phyloP scores from a whole-genome alignment of 2,888 invertebrate genomes.

The Dryadula phaetusa region DNA sequence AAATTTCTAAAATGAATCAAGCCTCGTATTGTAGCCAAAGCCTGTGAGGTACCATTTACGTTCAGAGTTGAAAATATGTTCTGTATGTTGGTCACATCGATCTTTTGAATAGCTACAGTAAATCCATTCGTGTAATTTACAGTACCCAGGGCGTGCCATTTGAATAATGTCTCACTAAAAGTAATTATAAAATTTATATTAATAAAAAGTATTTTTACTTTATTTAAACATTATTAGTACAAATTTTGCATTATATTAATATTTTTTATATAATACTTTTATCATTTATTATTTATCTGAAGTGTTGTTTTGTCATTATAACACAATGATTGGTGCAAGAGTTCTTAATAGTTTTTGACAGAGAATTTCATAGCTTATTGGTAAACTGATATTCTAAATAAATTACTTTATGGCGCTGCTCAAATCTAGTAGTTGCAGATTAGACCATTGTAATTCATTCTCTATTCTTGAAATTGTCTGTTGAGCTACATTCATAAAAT shows the following conservation, averaged over 20 bases:
- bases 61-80: slow-evolving; percentile 32
- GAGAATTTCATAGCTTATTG: neutral
- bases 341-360: too few species aligned
- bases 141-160: slow-evolving; percentile 57
- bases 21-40: slow-evolving; percentile 49
- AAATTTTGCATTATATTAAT: too few species aligned
- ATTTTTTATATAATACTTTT: too few species aligned
- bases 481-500: slow-evolving; percentile 54
- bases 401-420: slow-evolving; percentile 55
- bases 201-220: neutral
- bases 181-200: neutral
- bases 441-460: slow-evolving; percentile 53
- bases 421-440: slow-evolving; percentile 55
- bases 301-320: too few species aligned
- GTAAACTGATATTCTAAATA: neutral
- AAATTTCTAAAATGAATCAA: slow-evolving; percentile 52
- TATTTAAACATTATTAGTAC: too few species aligned
- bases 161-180: slow-evolving; percentile 60
- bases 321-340: too few species aligned
- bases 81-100: slow-evolving; percentile 52
- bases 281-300: too few species aligned
- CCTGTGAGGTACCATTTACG: slow-evolving; percentile 41
- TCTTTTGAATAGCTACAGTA: slow-evolving; percentile 60
- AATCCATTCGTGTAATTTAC: slow-evolving; percentile 65
- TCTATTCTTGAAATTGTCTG: slow-evolving; percentile 57